phyloP scores from a whole-genome alignment of 37 sponge, comb jelly and placozoan genomes.

The Eunapius fragilis region DNA sequence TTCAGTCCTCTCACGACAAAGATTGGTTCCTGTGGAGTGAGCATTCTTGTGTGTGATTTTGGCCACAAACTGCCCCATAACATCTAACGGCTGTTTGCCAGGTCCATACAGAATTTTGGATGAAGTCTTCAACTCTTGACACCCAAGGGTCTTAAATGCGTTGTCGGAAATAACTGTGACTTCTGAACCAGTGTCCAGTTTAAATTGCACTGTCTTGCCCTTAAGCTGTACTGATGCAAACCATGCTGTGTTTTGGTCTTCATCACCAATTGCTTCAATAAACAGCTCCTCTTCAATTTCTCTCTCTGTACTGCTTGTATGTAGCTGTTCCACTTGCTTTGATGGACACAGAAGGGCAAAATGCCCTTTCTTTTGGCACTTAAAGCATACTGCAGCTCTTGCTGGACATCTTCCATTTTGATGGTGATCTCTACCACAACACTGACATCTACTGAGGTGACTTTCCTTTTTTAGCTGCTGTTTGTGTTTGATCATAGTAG shows the following conservation, averaged over 20 bases:
- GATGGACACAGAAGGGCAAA: conserved; percentile 17
- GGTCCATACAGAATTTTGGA: conserved; percentile 53
- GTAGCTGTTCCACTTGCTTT: conserved; percentile 12
- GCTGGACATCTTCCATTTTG: conserved; percentile 22
- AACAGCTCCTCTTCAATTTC: not conserved
- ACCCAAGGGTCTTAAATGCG: conserved; percentile 18
- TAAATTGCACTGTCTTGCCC: conserved; percentile 23
- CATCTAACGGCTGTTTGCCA: conserved; percentile 15
- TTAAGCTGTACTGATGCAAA: conserved; percentile 4
- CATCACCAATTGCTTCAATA: not conserved
- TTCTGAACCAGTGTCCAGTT: conserved; percentile 71
- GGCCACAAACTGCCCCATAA: conserved; percentile 29
- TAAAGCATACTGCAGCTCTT: conserved; percentile 22
- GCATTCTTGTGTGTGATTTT: not conserved
- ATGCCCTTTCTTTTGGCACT: conserved; percentile 34
- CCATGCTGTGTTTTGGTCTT: conserved; percentile 23
- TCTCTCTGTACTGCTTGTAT: not conserved
- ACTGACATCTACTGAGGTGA: not conserved
- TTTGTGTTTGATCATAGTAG: not conserved
- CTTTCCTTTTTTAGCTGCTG: not conserved
- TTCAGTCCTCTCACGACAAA: conserved; percentile 43
- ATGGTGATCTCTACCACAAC: conserved; percentile 20
- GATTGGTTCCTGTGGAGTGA: not conserved
- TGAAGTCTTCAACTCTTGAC: conserved; percentile 1
- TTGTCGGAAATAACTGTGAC: conserved; percentile 51